Conservation (phyloP, 2,113 vertebrate species). For the Nipponia nippon region DNA sequence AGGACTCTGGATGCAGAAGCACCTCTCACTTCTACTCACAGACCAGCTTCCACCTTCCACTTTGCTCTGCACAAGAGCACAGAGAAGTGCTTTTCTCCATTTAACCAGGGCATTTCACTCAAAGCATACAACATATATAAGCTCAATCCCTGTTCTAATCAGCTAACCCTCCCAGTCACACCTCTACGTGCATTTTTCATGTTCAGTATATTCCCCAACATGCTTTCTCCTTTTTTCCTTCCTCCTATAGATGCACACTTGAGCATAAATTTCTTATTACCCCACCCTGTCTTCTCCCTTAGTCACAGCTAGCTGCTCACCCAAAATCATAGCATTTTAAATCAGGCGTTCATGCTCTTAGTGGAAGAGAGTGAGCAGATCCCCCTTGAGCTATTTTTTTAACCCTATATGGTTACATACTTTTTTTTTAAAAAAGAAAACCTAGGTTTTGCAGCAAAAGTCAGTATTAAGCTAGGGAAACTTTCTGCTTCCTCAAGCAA, state of each 20-base stretch:
- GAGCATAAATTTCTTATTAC: background rate
- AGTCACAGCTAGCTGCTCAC: background rate
- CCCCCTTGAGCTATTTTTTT: background rate
- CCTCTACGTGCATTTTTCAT: background rate
- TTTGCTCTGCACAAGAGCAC: background rate
- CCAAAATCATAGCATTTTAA: background rate
- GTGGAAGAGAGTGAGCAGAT: background rate
- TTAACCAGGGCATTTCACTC: rapidly evolving
- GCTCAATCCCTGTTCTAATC: background rate
- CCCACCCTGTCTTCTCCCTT: background rate
- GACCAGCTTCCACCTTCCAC: background rate
- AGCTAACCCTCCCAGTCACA: background rate
- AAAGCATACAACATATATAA: rapidly evolving
- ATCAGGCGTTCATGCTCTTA: background rate
- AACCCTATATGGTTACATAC: background rate
- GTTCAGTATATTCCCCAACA: background rate
- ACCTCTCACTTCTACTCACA: background rate
- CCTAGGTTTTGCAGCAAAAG: background rate
- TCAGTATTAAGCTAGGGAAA: background rate
- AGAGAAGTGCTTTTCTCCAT: background rate
- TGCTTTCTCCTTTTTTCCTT: background rate
- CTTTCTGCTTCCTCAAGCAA: background rate
- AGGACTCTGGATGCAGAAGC: background rate
- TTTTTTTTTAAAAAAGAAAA: background rate
- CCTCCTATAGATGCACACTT: background rate